Conservation (phyloP, 2,888 invertebrate genomes). For the Nomada lathburiana region DNA sequence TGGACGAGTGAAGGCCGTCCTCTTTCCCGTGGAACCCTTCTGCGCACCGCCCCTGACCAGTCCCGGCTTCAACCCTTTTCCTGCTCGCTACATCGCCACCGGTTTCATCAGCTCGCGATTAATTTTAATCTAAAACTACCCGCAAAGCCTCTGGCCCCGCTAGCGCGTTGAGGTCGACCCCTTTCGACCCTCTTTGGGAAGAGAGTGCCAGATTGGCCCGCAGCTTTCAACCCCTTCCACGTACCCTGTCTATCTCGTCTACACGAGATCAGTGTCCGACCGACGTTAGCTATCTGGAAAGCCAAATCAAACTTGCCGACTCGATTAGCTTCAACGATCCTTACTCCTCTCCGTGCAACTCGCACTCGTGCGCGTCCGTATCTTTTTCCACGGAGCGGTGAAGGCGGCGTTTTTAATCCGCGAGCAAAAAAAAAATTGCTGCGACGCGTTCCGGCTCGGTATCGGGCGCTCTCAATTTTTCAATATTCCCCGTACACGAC, state of each 20-base stretch:
- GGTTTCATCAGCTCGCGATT: slow-evolving; percentile 80
- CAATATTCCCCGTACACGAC: slow-evolving; percentile 78
- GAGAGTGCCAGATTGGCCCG: slow-evolving; percentile 70
- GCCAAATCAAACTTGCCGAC: slow-evolving; percentile 42
- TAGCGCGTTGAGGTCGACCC: slow-evolving; percentile 74
- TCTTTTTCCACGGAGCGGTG: not conserved
- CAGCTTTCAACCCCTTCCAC: slow-evolving; percentile 59
- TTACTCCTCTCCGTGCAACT: slow-evolving; percentile 5
- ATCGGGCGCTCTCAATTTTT: slow-evolving; percentile 74
- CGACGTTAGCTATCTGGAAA: slow-evolving; percentile 57
- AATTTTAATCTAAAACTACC: slow-evolving; percentile 81
- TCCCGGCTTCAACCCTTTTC: slow-evolving; percentile 71
- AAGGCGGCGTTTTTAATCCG: slow-evolving; percentile 11
- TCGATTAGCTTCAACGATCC: slow-evolving; percentile 36
- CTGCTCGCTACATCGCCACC: slow-evolving; percentile 69
- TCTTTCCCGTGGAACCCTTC: slow-evolving; percentile 70
- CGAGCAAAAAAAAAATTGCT: not conserved
- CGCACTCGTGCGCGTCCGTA: too few species aligned
- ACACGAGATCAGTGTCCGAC: slow-evolving; percentile 51
- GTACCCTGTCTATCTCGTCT: slow-evolving; percentile 49
- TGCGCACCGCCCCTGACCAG: slow-evolving; percentile 70
- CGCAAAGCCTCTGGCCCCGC: slow-evolving; percentile 77
- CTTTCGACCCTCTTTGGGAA: slow-evolving; percentile 66
- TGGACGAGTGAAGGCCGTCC: slow-evolving; percentile 71
- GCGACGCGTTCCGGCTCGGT: slow-evolving; percentile 38